These are phyloP conservation scores for Falco columbarius DNA, from an alignment of 2,797 vertebrate genomes.

Conservation along the genomic window DNA sequence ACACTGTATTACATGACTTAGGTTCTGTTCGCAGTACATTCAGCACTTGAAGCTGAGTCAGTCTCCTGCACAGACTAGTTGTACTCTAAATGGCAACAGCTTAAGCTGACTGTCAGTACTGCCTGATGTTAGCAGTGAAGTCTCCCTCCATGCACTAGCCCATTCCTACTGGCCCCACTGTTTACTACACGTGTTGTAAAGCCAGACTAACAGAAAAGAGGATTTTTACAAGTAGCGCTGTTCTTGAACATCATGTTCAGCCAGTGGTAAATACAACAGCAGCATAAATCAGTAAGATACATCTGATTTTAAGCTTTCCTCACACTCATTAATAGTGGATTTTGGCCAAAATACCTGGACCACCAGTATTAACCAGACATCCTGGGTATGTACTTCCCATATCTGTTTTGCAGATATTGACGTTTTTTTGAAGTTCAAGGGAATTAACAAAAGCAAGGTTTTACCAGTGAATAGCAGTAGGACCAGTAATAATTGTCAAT, in stretches of 20 bases:
- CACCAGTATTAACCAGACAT: not conserved
- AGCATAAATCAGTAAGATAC: conserved; percentile 34
- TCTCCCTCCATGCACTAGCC: not conserved
- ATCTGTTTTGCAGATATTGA: not conserved
- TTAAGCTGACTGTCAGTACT: conserved; percentile 34
- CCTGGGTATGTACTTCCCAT: not conserved
- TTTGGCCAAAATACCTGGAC: not conserved
- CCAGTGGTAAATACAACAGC: not conserved
- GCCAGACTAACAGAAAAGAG: not conserved
- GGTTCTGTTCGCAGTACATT: conserved; percentile 27
- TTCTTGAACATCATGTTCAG: not conserved
- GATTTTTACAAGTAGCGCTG: conserved; percentile 21
- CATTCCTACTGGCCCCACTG: not conserved
- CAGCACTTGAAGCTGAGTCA: conserved; percentile 12
- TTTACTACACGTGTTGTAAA: conserved; percentile 43
- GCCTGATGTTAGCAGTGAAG: conserved; percentile 17
- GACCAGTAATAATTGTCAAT: not conserved
- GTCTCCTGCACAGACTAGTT: not conserved
- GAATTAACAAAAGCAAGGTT: not conserved
- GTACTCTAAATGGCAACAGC: conserved; percentile 28
- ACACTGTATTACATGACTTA: conserved; percentile 30
- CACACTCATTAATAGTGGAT: not conserved
- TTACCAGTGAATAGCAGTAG: not conserved
- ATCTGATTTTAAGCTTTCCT: conserved; percentile 51
- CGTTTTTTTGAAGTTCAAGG: not conserved